Evolutionary conservation across 2,113 vertebrate species (phyloP).

Genomic region (Melanocharis versteri): DNA sequence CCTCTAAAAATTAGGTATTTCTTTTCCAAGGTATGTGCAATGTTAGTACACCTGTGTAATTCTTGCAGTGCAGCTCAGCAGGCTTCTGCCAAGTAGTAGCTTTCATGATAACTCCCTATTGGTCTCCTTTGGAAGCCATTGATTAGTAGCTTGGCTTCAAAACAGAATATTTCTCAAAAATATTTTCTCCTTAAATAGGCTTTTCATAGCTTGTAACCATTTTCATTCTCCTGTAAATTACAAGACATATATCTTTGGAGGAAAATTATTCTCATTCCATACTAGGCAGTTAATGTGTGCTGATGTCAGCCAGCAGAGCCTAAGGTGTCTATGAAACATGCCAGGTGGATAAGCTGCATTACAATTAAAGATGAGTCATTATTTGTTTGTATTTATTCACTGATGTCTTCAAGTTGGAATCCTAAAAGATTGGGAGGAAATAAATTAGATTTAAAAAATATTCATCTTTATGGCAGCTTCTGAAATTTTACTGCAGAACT

Average conservation of each 20-base stretch:
- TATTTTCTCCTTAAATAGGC: constrained; percentile 2
- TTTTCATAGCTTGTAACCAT: neutral
- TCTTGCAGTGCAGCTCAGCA: constrained; percentile 11
- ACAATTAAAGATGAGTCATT: constrained; percentile 26
- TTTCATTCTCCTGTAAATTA: neutral
- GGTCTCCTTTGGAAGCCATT: constrained; percentile 4
- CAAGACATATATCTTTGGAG: neutral
- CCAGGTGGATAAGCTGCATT: neutral
- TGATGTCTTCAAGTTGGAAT: constrained; percentile 3
- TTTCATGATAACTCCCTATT: neutral
- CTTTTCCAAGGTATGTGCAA: neutral
- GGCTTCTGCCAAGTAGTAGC: neutral
- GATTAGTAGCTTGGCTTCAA: neutral
- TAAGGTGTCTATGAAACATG: neutral
- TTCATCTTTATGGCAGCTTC: neutral
- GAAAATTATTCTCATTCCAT: neutral
- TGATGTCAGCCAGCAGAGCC: neutral
- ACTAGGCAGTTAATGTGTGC: neutral
- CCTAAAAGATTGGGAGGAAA: neutral
- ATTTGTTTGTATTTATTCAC: constrained; percentile 14
- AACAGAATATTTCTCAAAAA: constrained; percentile 12
- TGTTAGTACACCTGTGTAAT: neutral
- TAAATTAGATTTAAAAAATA: neutral
- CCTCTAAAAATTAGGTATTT: neutral
- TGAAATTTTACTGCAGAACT: neutral